Conservation (phyloP, 2,888 invertebrate species). For the Andrena bucephala region DNA sequence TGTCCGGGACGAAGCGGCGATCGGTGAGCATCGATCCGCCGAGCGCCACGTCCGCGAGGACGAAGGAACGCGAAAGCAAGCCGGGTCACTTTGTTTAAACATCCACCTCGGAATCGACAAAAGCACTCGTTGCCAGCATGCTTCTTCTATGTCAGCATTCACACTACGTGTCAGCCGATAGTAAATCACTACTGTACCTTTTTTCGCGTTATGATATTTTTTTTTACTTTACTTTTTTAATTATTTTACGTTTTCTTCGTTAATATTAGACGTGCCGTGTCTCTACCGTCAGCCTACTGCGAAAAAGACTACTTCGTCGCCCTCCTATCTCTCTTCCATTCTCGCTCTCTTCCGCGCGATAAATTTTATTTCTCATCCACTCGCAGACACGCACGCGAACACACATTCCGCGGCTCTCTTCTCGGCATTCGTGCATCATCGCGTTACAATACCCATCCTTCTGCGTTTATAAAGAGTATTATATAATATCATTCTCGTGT, state of each 20-base stretch:
- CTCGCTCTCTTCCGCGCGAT: slow-evolving; percentile 10
- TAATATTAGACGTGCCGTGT: slow-evolving; percentile 82
- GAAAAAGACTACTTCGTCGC: slow-evolving; percentile 78
- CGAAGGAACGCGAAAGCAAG: slow-evolving; percentile 35
- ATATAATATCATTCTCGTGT: slow-evolving; percentile 81
- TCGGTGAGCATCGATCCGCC: neutral
- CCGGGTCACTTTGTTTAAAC: neutral
- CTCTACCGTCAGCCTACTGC: slow-evolving; percentile 82
- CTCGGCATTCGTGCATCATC: slow-evolving; percentile 15
- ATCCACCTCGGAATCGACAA: slow-evolving; percentile 54
- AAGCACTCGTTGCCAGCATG: slow-evolving; percentile 76
- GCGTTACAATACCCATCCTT: slow-evolving; percentile 63
- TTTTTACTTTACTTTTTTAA: slow-evolving; percentile 75
- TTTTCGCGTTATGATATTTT: slow-evolving; percentile 81
- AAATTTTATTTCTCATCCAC: neutral
- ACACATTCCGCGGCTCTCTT: neutral
- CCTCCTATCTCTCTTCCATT: slow-evolving; percentile 36
- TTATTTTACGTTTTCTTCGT: slow-evolving; percentile 69
- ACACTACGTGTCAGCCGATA: slow-evolving; percentile 81
- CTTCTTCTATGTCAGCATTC: slow-evolving; percentile 80
- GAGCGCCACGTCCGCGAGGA: neutral
- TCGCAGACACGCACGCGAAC: neutral
- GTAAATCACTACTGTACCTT: slow-evolving; percentile 81
- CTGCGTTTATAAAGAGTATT: slow-evolving; percentile 81
- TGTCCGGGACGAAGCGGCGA: neutral